A percentile compares a stretch with the other conserved stretches of the same genome.
These are phyloP conservation scores for Podocnemis expansa DNA, from an alignment of 2,113 vertebrate species.

Conservation along the genomic window DNA sequence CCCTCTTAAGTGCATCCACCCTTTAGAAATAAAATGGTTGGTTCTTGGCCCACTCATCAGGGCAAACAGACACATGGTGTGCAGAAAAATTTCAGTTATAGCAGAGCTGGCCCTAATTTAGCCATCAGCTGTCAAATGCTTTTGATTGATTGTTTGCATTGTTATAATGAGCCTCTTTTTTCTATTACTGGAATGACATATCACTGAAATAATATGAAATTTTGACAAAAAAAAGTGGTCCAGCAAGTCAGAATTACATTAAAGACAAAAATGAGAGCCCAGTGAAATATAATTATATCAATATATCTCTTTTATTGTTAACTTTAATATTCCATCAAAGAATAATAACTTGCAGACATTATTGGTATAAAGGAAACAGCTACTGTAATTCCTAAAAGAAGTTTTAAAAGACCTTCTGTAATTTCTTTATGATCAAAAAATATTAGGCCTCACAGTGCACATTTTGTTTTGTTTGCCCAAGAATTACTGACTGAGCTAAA, in stretches of 20 bases:
- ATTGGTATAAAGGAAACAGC: neutral
- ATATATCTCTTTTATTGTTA: conserved; percentile 37
- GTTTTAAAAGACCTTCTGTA: conserved; percentile 26
- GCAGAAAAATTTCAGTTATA: conserved; percentile 25
- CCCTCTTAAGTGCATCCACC: neutral
- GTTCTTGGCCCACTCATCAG: neutral
- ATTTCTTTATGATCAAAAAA: neutral
- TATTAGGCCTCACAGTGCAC: neutral
- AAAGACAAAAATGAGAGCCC: conserved; percentile 3
- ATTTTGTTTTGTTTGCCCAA: neutral
- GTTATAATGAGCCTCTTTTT: neutral
- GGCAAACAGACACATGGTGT: conserved; percentile 6
- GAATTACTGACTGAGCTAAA: neutral
- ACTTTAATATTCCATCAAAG: neutral
- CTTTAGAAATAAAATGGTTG: conserved; percentile 22
- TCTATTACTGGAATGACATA: neutral
- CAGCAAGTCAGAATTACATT: conserved; percentile 19
- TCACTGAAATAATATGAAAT: conserved; percentile 4
- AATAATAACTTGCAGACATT: conserved; percentile 10
- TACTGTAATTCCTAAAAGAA: neutral
- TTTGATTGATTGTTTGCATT: conserved; percentile 11
- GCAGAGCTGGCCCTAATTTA: neutral
- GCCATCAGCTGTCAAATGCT: conserved; percentile 10
- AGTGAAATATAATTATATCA: conserved; percentile 32
- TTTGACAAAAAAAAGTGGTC: conserved; percentile 15